Percentiles rank a stretch among this genome's conserved stretches.
phyloP scores from a whole-genome alignment of 2,113 vertebrate species.

The Elaphurus davidianus region DNA sequence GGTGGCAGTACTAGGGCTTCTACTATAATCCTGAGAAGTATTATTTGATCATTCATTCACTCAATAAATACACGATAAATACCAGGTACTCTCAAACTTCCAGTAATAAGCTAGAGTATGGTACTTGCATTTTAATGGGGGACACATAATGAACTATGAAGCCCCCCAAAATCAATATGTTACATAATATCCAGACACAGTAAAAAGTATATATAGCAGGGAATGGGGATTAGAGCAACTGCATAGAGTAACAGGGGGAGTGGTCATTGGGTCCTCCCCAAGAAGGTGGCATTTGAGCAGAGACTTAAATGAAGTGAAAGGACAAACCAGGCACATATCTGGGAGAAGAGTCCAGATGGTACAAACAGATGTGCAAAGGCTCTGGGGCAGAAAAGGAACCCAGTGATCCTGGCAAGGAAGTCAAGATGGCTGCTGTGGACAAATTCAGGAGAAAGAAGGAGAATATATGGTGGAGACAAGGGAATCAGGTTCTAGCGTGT shows the following conservation, averaged over 20 bases:
- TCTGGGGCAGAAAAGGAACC: background rate
- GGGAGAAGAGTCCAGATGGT: background rate
- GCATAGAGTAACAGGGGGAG: too few relatives aligned
- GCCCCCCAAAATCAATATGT: background rate
- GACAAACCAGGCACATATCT: fast-evolving
- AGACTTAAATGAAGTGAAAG: background rate
- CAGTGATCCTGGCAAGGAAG: background rate
- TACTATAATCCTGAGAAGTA: background rate
- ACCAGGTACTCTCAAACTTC: background rate
- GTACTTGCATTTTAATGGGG: background rate
- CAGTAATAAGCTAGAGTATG: background rate
- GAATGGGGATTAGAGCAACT: background rate
- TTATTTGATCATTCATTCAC: background rate
- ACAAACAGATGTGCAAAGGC: background rate
- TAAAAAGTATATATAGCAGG: background rate
- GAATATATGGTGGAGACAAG: background rate
- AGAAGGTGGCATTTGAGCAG: background rate
- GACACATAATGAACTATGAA: background rate
- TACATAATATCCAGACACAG: background rate
- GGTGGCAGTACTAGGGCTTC: background rate
- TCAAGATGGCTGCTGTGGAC: fast-evolving
- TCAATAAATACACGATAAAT: background rate
- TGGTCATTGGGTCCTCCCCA: fast-evolving
- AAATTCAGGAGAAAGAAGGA: background rate
- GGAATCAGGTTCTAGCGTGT: background rate